Percentiles rank a stretch among this genome's conserved stretches.
These are phyloP conservation scores for Agonopterix alstromeriana DNA, from an alignment of 2,888 invertebrate species.

Conservation along the genomic window DNA sequence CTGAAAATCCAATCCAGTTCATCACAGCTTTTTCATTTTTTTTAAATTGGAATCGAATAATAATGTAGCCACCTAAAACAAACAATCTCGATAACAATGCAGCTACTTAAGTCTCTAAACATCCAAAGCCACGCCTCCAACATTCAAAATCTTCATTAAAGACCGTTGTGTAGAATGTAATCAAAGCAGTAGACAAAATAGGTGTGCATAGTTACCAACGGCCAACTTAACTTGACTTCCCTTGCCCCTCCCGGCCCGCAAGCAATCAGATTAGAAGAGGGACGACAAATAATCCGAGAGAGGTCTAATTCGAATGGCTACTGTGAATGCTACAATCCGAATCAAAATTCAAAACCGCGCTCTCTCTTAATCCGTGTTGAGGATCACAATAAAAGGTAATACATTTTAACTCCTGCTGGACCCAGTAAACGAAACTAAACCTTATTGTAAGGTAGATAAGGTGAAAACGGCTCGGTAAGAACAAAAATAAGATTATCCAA, in stretches of 20 bases:
- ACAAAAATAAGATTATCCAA: constrained; percentile 73
- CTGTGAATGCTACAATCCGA: constrained; percentile 63
- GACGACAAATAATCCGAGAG: constrained; percentile 45
- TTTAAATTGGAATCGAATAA: no score
- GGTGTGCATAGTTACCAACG: constrained; percentile 63
- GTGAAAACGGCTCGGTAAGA: constrained; percentile 37
- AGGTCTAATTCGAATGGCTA: constrained; percentile 61
- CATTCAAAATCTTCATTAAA: constrained; percentile 69
- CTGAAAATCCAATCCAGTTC: no score
- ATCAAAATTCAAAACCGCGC: constrained; percentile 77
- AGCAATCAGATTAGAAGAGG: constrained; percentile 7
- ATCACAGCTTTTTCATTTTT: no score
- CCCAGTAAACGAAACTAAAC: constrained; percentile 33
- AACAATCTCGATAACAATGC: constrained; percentile 13
- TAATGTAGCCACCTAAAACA: background rate
- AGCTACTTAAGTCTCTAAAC: constrained; percentile 44
- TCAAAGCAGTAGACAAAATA: constrained; percentile 70
- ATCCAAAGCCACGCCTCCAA: constrained; percentile 45
- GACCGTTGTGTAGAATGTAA: constrained; percentile 63
- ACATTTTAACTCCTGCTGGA: constrained; percentile 63
- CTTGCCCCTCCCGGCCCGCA: constrained; percentile 18
- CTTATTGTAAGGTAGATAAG: constrained; percentile 35
- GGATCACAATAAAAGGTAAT: constrained; percentile 78
- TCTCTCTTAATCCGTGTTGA: constrained; percentile 76
- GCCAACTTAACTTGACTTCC: constrained; percentile 37